Base-by-base conservation (phyloP, 2,113 vertebrate species). In the Hypanus sabinus region DNA sequence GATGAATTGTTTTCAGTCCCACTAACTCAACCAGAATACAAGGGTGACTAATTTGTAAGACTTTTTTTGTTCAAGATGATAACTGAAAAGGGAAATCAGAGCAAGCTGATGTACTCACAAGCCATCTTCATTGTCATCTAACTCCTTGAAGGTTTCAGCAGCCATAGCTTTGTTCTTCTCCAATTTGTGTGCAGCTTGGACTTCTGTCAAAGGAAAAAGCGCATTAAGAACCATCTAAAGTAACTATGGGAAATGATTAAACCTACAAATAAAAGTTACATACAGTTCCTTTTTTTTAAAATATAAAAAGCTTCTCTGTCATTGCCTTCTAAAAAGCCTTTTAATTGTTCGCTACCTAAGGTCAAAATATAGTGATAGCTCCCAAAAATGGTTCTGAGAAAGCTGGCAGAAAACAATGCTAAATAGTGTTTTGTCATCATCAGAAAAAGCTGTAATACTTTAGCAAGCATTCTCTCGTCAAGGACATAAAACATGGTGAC, bases 101-200 rank as follows among this genome's bases (percentile, higher is more conserved):
- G 24, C 30, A 90, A 3, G 24, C 70, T 36, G 60, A 30, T 16
- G 36, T 11, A 98, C 98, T 98, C 96, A 98, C 98, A 95, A 83
- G 93, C 97, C 98, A 80, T 99, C 98, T 57, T 94, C 94, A 94
- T 98, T 94, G 93, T 97, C 97, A 18, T 99, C 98, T 94, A 98
- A 96, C 94, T 98, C 97, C 90, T 97, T 95, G 95, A 99, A 98
- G 46, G 97, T 97, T 0, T 95, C 96, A 76, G 95, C 95, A 80
- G 97, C 97, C 95, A 94, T 96, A 94, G 96, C 96, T 80, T 96
- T 97, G 93, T 98, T 98, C 94, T 96, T 96, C 94, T 97, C 96
- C 11, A 94, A 95, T 27, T 94, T 96, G 92, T 97, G 95, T 0
- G 95, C 94, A 1, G 96, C 97, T 95, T 97, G 97, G 95, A 98